A percentile compares a stretch with the other conserved stretches of the same genome.
Conservation (phyloP, 1,140 invertebrate species). For the Ips typographus region DNA sequence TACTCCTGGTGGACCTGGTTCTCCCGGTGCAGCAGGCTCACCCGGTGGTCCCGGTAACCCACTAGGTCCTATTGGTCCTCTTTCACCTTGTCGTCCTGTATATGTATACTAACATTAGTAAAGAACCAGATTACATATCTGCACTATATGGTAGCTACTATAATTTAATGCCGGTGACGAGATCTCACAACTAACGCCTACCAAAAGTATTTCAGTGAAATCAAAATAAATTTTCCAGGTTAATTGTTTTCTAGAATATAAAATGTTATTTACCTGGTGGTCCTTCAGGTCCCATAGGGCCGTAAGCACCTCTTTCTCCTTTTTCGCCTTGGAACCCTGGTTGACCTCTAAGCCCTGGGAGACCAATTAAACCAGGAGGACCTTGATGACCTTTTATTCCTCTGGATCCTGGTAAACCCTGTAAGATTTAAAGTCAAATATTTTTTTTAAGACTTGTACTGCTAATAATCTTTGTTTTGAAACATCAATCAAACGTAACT, state of each 20-base stretch:
- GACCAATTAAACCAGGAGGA: slow-evolving; percentile 68
- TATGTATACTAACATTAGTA: too few species aligned
- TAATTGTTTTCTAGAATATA: slow-evolving; percentile 38
- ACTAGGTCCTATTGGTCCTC: slow-evolving; percentile 66
- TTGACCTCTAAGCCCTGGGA: slow-evolving; percentile 69
- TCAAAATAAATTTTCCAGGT: not conserved
- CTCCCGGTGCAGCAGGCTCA: slow-evolving; percentile 73
- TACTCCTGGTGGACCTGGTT: slow-evolving; percentile 70
- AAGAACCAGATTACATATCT: too few species aligned
- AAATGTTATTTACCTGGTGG: slow-evolving; percentile 54
- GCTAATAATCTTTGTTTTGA: too few species aligned
- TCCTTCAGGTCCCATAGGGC: slow-evolving; percentile 66
- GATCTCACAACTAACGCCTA: too few species aligned
- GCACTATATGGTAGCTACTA: too few species aligned
- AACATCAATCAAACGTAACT: slow-evolving; percentile 31
- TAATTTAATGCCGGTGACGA: too few species aligned
- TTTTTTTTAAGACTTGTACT: not conserved
- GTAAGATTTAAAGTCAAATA: slow-evolving; percentile 2
- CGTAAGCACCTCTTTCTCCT: slow-evolving; percentile 67
- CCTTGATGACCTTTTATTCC: slow-evolving; percentile 77
- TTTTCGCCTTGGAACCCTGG: slow-evolving; percentile 68
- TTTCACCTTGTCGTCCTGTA: slow-evolving; percentile 54
- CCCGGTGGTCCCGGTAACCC: slow-evolving; percentile 73
- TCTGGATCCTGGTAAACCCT: slow-evolving; percentile 68
- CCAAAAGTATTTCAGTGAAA: too few species aligned